phyloP scores from a whole-genome alignment of 2,888 invertebrate species.

The Heliconius erato region DNA sequence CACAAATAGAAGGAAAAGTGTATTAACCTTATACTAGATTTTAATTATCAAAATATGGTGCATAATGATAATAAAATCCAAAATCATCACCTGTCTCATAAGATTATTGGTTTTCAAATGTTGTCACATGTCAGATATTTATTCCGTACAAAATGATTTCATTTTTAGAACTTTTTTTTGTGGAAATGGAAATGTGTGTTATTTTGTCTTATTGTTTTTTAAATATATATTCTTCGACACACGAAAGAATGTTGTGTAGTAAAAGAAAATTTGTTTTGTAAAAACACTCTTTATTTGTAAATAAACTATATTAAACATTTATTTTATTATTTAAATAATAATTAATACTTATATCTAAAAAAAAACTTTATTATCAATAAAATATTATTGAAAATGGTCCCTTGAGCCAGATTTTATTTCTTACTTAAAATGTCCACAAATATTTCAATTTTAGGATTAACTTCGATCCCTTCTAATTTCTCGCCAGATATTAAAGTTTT shows the following conservation, averaged over 20 bases:
- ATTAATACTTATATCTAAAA: neutral
- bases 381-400: neutral
- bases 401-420: neutral
- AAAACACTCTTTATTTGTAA: constrained; percentile 36
- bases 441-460: constrained; percentile 49
- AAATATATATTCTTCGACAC: neutral
- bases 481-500: constrained; percentile 36
- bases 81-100: no score
- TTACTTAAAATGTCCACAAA: constrained; percentile 39
- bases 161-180: no score
- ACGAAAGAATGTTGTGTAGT: neutral
- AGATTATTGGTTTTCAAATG: no score
- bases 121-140: no score
- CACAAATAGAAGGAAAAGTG: no score
- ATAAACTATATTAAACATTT: constrained; percentile 27
- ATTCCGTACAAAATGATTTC: no score
- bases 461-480: neutral
- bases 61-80: no score
- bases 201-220: neutral
- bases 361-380: neutral
- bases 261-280: neutral
- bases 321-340: constrained; percentile 7
- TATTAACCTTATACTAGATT: no score
- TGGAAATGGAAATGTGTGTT: neutral
- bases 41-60: no score